phyloP scores from a whole-genome alignment of 2,888 invertebrate species.

The Pelosia muscerda region DNA sequence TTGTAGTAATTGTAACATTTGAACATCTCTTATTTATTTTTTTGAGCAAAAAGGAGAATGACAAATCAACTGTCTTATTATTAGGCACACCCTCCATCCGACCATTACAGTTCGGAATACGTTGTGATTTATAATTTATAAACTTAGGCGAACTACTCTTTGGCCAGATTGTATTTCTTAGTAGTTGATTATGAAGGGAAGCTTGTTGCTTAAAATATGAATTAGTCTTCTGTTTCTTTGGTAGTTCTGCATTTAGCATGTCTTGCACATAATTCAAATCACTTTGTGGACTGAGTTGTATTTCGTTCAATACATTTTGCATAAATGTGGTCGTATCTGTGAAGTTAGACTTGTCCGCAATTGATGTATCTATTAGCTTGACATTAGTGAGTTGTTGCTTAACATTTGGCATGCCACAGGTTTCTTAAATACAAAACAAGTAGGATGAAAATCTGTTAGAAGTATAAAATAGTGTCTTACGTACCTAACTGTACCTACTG shows the following conservation, averaged over 20 bases:
- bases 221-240: conserved; percentile 12
- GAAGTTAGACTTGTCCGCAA: conserved; percentile 14
- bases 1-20: neutral
- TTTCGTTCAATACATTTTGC: conserved; percentile 67
- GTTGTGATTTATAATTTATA: neutral
- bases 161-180: conserved; percentile 11
- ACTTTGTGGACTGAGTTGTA: conserved; percentile 48
- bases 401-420: neutral
- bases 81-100: neutral
- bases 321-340: conserved; percentile 61
- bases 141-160: neutral
- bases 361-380: conserved; percentile 5
- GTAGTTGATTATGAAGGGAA: conserved; percentile 12
- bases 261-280: conserved; percentile 33
- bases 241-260: conserved; percentile 15
- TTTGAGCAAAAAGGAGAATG: conserved; percentile 55
- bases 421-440: conserved; percentile 5
- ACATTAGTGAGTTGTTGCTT: neutral
- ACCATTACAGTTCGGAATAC: neutral
- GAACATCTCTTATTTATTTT: conserved; percentile 5
- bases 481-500: conserved; percentile 4
- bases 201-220: neutral
- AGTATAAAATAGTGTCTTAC: neutral
- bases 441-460: neutral
- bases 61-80: conserved; percentile 40